Evolutionary conservation across 2,113 vertebrate genomes (phyloP).

Genomic region (Labeo catla): DNA sequence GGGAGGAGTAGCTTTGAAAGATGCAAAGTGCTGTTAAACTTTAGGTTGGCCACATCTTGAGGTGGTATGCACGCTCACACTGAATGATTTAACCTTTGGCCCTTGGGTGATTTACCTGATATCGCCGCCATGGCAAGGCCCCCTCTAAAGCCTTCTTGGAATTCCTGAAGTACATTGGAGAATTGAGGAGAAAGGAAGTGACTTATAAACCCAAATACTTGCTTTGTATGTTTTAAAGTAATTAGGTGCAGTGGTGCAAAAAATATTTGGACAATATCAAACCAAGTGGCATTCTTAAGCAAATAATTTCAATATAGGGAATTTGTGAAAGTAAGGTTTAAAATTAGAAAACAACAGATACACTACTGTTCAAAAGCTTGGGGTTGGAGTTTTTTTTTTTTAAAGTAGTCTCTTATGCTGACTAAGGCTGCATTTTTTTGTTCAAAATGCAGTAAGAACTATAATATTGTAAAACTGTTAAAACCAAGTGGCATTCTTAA

Average conservation of each 20-base stretch:
- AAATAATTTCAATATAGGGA: background rate
- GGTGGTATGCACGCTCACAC: background rate
- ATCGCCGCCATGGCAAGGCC: background rate
- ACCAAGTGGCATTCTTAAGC: background rate
- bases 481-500: background rate
- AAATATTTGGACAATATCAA: background rate
- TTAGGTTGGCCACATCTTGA: background rate
- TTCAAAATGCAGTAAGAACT: no score
- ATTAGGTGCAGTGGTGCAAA: background rate
- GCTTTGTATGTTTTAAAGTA: background rate
- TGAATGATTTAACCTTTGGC: slow-evolving; percentile 16
- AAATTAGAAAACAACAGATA: background rate
- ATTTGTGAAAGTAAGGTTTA: background rate
- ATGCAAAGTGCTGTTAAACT: slow-evolving; percentile 7
- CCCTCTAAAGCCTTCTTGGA: background rate
- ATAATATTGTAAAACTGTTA: no score
- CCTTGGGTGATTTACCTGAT: background rate
- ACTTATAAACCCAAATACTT: background rate
- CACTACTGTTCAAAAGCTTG: background rate
- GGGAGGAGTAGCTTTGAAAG: background rate
- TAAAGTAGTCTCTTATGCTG: no score
- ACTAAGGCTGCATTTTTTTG: no score
- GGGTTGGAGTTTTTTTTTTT: background rate
- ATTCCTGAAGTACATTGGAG: background rate
- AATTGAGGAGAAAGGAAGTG: background rate